These are phyloP conservation scores for Siphlonurus alternatus DNA, from an alignment of 2,888 invertebrate genomes.

Conservation along the genomic window DNA sequence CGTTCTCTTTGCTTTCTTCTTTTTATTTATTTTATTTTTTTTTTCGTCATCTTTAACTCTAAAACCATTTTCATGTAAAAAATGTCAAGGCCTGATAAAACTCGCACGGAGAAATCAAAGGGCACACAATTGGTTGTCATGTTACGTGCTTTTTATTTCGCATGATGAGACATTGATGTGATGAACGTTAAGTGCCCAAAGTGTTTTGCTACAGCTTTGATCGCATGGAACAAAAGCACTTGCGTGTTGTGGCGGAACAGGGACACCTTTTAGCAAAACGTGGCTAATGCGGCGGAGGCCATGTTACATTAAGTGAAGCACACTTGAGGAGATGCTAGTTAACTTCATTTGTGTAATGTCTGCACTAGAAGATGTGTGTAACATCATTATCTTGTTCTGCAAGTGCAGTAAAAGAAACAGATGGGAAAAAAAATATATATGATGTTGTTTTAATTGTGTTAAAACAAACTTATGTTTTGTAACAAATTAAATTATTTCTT, in stretches of 20 bases:
- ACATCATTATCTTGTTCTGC: too few species aligned
- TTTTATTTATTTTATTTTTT: neutral
- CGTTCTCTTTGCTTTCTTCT: neutral
- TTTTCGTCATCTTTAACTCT: neutral
- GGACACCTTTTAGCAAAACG: neutral
- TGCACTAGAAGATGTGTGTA: neutral
- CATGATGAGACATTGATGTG: neutral
- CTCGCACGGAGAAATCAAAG: too few species aligned
- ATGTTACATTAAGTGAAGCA: neutral
- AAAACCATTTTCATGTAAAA: neutral
- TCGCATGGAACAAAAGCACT: neutral
- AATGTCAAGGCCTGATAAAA: too few species aligned
- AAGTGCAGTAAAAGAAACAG: too few species aligned
- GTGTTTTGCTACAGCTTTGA: neutral
- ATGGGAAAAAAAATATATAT: too few species aligned
- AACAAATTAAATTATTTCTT: too few species aligned
- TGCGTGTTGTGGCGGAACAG: neutral
- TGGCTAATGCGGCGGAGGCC: neutral
- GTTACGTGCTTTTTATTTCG: neutral
- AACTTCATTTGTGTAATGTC: neutral
- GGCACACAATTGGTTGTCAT: neutral
- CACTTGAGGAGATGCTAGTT: neutral
- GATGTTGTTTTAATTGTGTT: neutral
- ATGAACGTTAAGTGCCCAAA: neutral
- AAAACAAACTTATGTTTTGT: too few species aligned